A percentile compares a stretch with the other conserved stretches of the same genome.
Conservation (phyloP, 2,113 vertebrate genomes). For the Nycticorax nycticorax region DNA sequence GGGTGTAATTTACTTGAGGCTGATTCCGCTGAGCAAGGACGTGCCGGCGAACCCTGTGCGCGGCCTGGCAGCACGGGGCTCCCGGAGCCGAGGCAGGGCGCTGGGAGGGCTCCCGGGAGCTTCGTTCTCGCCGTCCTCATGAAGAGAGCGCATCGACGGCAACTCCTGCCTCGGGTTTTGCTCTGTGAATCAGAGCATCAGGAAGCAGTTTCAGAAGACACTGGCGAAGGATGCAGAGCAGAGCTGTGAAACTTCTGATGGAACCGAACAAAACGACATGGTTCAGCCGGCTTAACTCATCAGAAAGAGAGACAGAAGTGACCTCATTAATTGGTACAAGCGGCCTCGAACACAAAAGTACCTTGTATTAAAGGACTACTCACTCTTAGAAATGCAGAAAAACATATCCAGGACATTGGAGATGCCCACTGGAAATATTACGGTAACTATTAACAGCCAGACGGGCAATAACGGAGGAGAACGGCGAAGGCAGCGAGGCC, state of each 20-base stretch:
- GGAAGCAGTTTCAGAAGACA: not conserved
- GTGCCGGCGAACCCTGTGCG: accelerated
- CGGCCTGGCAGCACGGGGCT: not conserved
- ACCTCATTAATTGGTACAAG: not conserved
- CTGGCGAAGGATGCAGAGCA: not conserved
- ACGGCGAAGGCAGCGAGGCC: not conserved
- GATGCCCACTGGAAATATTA: not conserved
- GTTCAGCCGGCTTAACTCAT: not conserved
- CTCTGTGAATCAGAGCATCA: not conserved
- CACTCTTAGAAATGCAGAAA: not conserved
- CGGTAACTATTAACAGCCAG: not conserved
- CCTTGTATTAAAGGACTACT: not conserved
- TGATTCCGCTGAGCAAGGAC: constrained; percentile 12
- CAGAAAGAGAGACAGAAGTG: not conserved
- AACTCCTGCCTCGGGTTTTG: not conserved
- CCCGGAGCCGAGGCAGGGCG: not conserved
- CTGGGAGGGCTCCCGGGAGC: not conserved
- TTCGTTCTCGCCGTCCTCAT: not conserved
- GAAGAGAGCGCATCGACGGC: not conserved
- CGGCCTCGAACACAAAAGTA: not conserved
- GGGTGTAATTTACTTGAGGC: constrained; percentile 40
- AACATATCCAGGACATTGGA: not conserved
- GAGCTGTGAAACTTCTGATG: not conserved
- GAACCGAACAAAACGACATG: not conserved
- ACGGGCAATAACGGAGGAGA: not conserved